Base-by-base conservation (phyloP, 2,113 vertebrate species). In the Suricata suricatta region DNA sequence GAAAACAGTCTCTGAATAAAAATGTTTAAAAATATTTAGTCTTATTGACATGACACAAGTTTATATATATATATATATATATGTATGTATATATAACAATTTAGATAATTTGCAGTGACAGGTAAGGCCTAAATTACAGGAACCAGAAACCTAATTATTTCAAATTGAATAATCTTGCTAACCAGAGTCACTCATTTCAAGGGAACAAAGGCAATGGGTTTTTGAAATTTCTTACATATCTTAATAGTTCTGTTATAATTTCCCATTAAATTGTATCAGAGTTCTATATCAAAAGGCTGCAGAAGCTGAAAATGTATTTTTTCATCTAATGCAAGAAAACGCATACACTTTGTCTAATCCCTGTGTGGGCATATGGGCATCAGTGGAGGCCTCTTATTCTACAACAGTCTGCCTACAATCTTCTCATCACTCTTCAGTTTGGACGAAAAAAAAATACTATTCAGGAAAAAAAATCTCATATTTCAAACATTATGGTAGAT, bases 101-200 rank as follows among this genome's bases (percentile, higher is more conserved):
- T 95, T 93, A 96, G 92, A 85, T 98, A 94, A 98, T 97, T 96
- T 97, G 47, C 33, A 90, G 57, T 94, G 94, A 96, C 93, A 97
- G 66, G 80, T 96, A 95, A 96, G 84, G 93, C 84, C 84, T 93
- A 97, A 97, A 98, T 98, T 96, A 96, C 90, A 95, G 96, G 98
- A 96, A 95, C 60, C 52, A 97, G 97, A 96, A 98, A 96, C 84
- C 94, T 93, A 96, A 97, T 98, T 98, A 97, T 97, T 98, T 97
- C 92, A 98, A 97, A 97, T 96, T 96, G 95, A 98, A 97, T 98
- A 94, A 96, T 97, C 96, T 96, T 85, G 57, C 84, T 97, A 96
- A 96, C 94, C 38, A 97, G 35, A 95, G 95, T 95, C 95, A 95
- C 90, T 96, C 93, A 90, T 95, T 98, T 92, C 57, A 93, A 88